phyloP scores from a whole-genome alignment of 1,140 invertebrate genomes.

The Brachystomella parvula region DNA sequence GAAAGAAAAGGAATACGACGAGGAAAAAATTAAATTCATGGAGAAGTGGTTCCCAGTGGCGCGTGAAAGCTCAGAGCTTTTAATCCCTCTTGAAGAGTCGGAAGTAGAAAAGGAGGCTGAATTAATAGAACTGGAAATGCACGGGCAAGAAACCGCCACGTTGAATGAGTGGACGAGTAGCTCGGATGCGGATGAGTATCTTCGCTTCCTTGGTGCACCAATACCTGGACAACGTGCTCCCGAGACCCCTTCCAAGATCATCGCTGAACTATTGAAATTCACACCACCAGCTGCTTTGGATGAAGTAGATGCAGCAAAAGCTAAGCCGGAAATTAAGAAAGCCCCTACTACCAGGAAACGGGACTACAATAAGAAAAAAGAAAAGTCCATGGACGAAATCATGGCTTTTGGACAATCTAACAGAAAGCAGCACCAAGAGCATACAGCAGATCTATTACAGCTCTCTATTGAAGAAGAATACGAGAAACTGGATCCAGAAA shows the following conservation, averaged over 20 bases:
- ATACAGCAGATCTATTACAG: neutral
- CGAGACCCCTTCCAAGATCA: too few species aligned
- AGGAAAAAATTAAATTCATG: neutral
- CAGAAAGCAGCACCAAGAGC: neutral
- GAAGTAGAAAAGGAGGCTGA: too few species aligned
- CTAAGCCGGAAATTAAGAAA: conserved; percentile 5
- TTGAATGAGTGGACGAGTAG: too few species aligned
- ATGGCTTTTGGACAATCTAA: neutral
- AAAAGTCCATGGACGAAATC: neutral
- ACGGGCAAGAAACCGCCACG: too few species aligned
- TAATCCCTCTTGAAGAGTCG: too few species aligned
- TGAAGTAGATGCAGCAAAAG: neutral
- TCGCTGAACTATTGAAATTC: too few species aligned
- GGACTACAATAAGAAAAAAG: neutral
- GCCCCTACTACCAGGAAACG: neutral
- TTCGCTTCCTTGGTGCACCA: too few species aligned
- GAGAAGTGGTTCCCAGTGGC: neutral
- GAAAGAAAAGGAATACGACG: neutral
- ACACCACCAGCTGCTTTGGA: too few species aligned
- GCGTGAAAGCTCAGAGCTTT: too few species aligned
- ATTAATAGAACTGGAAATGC: too few species aligned
- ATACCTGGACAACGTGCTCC: too few species aligned
- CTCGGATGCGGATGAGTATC: too few species aligned
- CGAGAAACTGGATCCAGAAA: conserved; percentile 26
- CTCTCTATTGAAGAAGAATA: neutral